These are phyloP conservation scores for Drosophila pectinifera DNA, from an alignment of 1,140 invertebrate genomes.

Conservation along the genomic window DNA sequence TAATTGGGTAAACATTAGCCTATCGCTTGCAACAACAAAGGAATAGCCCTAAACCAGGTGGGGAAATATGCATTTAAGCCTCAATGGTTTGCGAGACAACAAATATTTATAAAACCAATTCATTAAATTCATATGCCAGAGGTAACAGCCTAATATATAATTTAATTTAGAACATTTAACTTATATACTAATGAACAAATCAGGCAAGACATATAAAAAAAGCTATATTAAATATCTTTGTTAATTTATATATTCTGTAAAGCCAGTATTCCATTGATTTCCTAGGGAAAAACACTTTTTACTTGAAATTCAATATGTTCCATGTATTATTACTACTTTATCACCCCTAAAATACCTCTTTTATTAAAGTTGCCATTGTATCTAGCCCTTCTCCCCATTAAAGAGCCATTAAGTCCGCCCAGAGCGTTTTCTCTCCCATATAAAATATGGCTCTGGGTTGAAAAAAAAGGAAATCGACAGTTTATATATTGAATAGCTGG, in stretches of 20 bases:
- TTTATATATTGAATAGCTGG: constrained; percentile 48
- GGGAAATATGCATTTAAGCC: not conserved
- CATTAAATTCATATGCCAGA: not conserved
- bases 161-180: no score
- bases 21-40: constrained; percentile 7
- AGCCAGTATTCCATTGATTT: no score
- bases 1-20: constrained; percentile 34
- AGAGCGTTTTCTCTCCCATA: not conserved
- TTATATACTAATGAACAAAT: no score
- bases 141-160: constrained; percentile 4
- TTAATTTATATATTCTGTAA: no score
- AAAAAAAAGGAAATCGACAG: constrained; percentile 33
- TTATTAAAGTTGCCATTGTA: no score
- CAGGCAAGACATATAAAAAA: no score
- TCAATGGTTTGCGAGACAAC: constrained; percentile 14
- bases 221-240: no score
- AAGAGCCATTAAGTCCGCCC: constrained; percentile 4
- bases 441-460: not conserved
- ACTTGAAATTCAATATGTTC: not conserved
- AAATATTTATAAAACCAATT: constrained; percentile 8
- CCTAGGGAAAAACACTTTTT: no score
- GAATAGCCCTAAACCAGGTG: constrained; percentile 1
- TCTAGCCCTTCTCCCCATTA: constrained; percentile 4
- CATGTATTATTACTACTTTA: not conserved
- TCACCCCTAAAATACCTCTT: not conserved